Percentiles rank a stretch among this genome's conserved stretches.
Conservation (phyloP, 1,140 invertebrate genomes). For the Orchestia grillus region DNA sequence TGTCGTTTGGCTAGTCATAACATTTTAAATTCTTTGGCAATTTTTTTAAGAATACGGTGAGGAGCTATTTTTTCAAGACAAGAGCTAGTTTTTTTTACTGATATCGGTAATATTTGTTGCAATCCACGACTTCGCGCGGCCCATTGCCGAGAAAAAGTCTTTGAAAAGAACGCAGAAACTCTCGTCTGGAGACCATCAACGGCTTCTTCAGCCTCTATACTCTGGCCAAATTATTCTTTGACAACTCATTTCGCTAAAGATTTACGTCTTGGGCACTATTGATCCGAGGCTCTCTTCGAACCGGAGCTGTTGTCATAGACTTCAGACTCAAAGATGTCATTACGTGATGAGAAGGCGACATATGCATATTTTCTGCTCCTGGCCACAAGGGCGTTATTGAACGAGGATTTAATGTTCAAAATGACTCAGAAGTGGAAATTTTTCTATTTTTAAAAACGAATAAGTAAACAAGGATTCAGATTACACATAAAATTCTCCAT, state of each 20-base stretch:
- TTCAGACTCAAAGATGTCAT: background rate
- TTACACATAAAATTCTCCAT: no score
- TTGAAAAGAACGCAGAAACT: background rate
- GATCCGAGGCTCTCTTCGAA: background rate
- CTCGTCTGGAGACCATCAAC: background rate
- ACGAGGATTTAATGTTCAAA: background rate
- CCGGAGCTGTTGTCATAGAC: background rate
- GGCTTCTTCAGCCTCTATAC: background rate
- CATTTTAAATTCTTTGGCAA: no score
- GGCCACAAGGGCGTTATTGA: background rate
- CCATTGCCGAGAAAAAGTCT: background rate
- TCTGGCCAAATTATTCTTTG: background rate
- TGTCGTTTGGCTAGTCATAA: no score
- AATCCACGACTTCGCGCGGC: background rate
- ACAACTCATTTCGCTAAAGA: conserved; percentile 34
- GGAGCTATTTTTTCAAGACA: no score
- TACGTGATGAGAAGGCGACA: background rate
- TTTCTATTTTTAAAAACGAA: background rate
- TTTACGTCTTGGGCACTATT: conserved; percentile 1
- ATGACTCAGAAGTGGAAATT: background rate
- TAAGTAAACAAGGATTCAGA: background rate
- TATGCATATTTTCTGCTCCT: background rate
- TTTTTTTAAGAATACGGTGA: no score
- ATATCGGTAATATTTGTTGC: background rate
- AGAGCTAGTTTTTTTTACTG: no score